Evolutionary conservation across 2,113 vertebrate species (phyloP).

Genomic region (Bujurquina vittata): DNA sequence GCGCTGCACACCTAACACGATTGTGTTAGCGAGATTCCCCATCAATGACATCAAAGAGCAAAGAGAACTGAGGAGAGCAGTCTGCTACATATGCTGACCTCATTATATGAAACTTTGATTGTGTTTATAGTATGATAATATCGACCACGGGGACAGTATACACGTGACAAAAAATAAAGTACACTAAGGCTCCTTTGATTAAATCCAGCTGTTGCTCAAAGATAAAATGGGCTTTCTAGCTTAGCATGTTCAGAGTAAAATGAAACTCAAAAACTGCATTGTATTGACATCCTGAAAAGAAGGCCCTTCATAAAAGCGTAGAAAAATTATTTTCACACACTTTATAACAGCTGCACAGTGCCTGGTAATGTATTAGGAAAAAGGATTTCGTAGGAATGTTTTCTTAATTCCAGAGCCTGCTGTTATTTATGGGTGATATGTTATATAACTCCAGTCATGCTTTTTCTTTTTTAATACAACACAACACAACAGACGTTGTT

Average conservation of each 20-base stretch:
- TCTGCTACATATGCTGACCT: neutral
- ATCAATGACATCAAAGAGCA: no score
- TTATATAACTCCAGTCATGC: neutral
- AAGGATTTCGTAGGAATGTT: neutral
- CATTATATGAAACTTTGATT: neutral
- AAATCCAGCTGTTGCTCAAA: neutral
- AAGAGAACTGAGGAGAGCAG: no score
- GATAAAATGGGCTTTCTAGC: neutral
- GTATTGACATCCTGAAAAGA: no score
- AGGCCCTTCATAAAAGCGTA: no score
- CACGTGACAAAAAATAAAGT: no score
- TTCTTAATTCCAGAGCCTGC: neutral
- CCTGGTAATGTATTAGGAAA: neutral
- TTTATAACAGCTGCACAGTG: neutral
- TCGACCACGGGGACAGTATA: neutral
- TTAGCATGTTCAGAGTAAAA: neutral
- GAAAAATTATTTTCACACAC: neutral
- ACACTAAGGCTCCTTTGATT: accelerated
- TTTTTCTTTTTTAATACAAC: neutral
- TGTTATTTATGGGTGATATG: neutral
- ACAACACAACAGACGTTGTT: neutral
- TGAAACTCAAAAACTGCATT: neutral
- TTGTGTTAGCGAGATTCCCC: no score
- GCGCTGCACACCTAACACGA: no score
- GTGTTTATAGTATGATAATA: no score